phyloP scores from a whole-genome alignment of 2,888 invertebrate species.

The Ctenicera cuprea region DNA sequence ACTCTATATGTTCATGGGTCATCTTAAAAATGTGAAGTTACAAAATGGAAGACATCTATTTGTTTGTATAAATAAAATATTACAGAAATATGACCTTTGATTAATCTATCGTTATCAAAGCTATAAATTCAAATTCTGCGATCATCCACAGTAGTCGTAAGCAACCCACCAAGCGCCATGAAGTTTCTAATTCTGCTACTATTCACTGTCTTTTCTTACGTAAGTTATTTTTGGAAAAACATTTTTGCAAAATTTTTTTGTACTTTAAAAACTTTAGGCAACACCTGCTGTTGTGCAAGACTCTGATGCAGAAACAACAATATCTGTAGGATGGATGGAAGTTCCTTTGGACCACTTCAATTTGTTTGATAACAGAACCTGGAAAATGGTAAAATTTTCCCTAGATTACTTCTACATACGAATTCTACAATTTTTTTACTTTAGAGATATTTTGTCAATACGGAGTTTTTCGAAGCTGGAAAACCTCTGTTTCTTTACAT shows the following conservation, averaged over 20 bases:
- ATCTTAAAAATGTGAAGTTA: too few species aligned
- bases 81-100: too few species aligned
- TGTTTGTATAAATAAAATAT: too few species aligned
- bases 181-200: background rate
- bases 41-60: too few species aligned
- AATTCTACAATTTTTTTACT: background rate
- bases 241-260: too few species aligned
- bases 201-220: background rate
- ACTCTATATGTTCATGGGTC: too few species aligned
- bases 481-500: constrained; percentile 80
- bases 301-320: background rate
- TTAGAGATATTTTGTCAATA: constrained; percentile 25
- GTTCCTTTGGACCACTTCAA: constrained; percentile 75
- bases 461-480: background rate
- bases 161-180: background rate
- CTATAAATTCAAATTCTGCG: too few species aligned
- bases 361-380: constrained; percentile 73
- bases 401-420: constrained; percentile 23
- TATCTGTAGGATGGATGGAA: background rate
- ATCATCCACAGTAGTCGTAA: too few species aligned
- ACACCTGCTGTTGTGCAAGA: background rate
- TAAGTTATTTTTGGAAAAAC: background rate
- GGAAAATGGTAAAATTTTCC: constrained; percentile 72
- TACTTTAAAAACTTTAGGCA: background rate
- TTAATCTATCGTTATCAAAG: too few species aligned